Percentiles rank a stretch among this genome's conserved stretches.
These are phyloP conservation scores for Thera obeliscata DNA, from an alignment of 2,888 invertebrate genomes.

Conservation along the genomic window DNA sequence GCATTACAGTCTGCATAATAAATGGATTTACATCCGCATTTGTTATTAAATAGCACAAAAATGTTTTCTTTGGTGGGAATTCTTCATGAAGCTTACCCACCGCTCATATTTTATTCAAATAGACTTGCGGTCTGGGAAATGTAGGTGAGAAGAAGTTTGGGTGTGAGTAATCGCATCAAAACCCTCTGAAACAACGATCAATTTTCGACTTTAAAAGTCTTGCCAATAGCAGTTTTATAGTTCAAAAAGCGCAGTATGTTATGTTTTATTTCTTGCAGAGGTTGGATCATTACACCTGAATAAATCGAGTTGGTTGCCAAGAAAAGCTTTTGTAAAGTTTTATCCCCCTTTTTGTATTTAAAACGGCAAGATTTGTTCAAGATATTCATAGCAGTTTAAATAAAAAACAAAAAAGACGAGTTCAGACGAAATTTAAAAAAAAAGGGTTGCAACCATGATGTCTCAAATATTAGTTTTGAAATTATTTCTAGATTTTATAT, in stretches of 20 bases:
- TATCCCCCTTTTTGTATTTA: conserved; percentile 6
- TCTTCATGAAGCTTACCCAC: conserved; percentile 45
- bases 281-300: conserved; percentile 36
- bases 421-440: conserved; percentile 7
- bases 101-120: conserved; percentile 59
- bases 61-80: conserved; percentile 47
- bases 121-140: conserved; percentile 49
- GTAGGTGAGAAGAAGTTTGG: conserved; percentile 49
- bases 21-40: conserved; percentile 44
- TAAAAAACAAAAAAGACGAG: too few species aligned
- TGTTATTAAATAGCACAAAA: conserved; percentile 41
- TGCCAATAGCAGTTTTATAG: conserved; percentile 44
- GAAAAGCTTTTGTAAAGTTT: conserved; percentile 16
- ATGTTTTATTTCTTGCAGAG: conserved; percentile 30
- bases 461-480: background rate
- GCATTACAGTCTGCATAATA: conserved; percentile 39
- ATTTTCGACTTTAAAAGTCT: conserved; percentile 47
- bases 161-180: conserved; percentile 48
- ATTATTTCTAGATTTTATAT: conserved; percentile 1
- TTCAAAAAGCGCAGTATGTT: conserved; percentile 36
- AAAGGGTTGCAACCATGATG: background rate
- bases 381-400: too few species aligned
- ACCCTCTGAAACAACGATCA: conserved; percentile 47
- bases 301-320: conserved; percentile 28
- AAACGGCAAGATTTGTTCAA: too few species aligned